Conservation (phyloP, 2,797 vertebrate species). For the Poeciliopsis infans region DNA sequence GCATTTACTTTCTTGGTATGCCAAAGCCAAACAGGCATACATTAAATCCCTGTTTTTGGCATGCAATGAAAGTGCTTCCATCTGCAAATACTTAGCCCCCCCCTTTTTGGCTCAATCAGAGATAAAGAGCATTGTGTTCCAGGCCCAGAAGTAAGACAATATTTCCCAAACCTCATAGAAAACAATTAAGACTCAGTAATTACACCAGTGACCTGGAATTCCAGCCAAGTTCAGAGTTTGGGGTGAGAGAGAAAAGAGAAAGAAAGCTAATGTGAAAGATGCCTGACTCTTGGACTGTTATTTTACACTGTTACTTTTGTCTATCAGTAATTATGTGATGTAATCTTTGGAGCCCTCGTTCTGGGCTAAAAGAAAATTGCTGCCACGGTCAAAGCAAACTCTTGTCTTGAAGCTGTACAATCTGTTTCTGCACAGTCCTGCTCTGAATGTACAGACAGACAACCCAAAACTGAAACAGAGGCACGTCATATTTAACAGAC, state of each 20-base stretch:
- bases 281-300: constrained; percentile 56
- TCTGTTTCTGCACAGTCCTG: constrained; percentile 30
- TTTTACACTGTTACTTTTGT: constrained; percentile 48
- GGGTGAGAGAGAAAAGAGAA: constrained; percentile 42
- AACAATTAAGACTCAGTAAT: constrained; percentile 76
- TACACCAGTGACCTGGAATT: constrained; percentile 69
- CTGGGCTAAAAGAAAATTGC: constrained; percentile 20
- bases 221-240: constrained; percentile 55
- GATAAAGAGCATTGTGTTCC: constrained; percentile 75
- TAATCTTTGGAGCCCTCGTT: constrained; percentile 66
- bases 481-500: constrained; percentile 38
- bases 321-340: constrained; percentile 61
- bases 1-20: constrained; percentile 56
- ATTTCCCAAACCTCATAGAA: constrained; percentile 74
- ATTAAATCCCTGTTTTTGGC: constrained; percentile 74
- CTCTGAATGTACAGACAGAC: constrained; percentile 27
- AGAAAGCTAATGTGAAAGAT: constrained; percentile 56
- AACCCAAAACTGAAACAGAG: constrained; percentile 40
- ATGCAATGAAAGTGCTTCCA: constrained; percentile 69
- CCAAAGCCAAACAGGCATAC: constrained; percentile 69
- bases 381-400: constrained; percentile 50
- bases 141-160: constrained; percentile 71
- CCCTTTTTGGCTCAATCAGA: constrained; percentile 65
- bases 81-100: constrained; percentile 75
- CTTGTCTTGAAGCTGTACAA: constrained; percentile 18